Conservation (phyloP, 2,888 invertebrate genomes). For the Polyommatus icarus region DNA sequence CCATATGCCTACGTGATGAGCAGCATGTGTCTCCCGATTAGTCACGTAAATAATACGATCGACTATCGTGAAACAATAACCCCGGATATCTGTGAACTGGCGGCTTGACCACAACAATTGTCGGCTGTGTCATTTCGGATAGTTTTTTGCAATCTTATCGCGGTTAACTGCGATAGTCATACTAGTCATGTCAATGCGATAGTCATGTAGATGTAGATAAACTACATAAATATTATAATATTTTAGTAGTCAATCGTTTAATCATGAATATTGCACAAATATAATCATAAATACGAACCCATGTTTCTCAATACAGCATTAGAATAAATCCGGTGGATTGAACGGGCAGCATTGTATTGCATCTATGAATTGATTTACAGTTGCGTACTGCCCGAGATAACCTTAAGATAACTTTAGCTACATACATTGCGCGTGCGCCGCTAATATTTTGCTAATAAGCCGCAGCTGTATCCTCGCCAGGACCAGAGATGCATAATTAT, state of each 20-base stretch:
- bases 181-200: neutral
- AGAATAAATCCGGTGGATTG: conserved; percentile 37
- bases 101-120: neutral
- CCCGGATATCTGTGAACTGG: neutral
- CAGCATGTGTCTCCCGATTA: conserved; percentile 5
- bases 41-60: neutral
- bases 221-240: neutral
- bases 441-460: conserved; percentile 38
- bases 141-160: conserved; percentile 10
- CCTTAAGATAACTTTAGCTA: conserved; percentile 45
- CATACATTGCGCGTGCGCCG: conserved; percentile 35
- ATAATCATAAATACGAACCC: neutral
- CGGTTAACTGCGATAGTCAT: neutral
- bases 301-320: conserved; percentile 15
- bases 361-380: conserved; percentile 48
- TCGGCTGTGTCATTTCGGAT: neutral
- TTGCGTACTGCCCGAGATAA: conserved; percentile 42
- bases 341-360: conserved; percentile 35
- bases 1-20: conserved; percentile 17
- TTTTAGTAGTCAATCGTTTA: neutral
- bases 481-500: neutral
- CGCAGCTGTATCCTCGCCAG: conserved; percentile 19
- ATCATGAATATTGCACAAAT: neutral
- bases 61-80: conserved; percentile 18
- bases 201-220: neutral